These are phyloP conservation scores for Odocoileus hemionus DNA, from an alignment of 2,113 vertebrate genomes.

Conservation along the genomic window DNA sequence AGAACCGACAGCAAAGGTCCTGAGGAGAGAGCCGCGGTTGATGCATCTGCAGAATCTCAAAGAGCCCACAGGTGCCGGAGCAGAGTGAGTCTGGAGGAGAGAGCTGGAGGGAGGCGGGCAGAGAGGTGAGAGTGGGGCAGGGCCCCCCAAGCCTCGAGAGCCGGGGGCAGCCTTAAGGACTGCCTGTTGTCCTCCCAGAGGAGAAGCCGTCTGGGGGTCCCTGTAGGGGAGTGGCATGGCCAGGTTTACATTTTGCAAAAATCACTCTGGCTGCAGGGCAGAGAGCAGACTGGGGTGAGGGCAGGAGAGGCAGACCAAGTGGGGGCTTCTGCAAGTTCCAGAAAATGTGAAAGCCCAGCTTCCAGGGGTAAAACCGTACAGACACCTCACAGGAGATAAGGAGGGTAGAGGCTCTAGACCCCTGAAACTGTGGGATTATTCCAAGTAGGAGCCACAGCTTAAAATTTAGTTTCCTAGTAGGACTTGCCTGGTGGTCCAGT, in stretches of 20 bases:
- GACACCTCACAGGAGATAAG: not conserved
- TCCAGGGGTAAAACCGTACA: not conserved
- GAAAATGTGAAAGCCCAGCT: not conserved
- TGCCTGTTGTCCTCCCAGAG: not conserved
- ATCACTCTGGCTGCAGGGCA: not conserved
- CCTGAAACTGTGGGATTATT: not conserved
- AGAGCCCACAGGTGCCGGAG: not conserved
- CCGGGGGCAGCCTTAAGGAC: not conserved
- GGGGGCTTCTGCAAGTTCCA: not conserved
- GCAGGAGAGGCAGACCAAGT: not conserved
- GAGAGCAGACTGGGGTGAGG: not conserved
- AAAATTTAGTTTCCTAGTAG: not conserved
- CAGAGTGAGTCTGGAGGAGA: accelerated
- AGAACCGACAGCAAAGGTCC: not conserved
- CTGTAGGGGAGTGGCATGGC: not conserved
- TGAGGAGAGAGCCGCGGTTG: not conserved
- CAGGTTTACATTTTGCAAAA: not conserved
- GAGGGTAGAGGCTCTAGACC: not conserved
- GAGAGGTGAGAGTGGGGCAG: not conserved
- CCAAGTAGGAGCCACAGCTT: not conserved
- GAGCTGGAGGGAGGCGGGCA: not conserved
- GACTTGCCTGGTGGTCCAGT: not conserved
- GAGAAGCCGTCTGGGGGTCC: not conserved
- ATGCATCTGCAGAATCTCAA: not conserved
- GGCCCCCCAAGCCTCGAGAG: not conserved